Evolutionary conservation across 2,888 invertebrate species (phyloP).

Genomic region (Caradrina kadenii): DNA sequence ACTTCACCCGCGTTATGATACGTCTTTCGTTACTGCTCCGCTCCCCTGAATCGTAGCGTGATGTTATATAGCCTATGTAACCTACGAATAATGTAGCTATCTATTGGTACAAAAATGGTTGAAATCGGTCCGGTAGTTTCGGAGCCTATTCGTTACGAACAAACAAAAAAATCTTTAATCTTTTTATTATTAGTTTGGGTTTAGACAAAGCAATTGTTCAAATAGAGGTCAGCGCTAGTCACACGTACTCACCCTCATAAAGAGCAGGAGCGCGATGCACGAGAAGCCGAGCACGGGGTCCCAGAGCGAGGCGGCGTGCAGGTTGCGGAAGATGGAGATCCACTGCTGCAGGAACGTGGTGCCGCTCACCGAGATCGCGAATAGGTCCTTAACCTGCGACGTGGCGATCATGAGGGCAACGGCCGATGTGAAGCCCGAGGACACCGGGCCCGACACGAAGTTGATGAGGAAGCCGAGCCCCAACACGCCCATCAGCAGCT

Average conservation of each 20-base stretch:
- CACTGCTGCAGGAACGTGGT: conserved; percentile 95
- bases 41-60: too few relatives aligned
- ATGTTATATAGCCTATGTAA: too few relatives aligned
- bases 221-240: neutral
- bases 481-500: conserved; percentile 95
- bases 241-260: conserved; percentile 92
- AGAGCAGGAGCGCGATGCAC: conserved; percentile 94
- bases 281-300: conserved; percentile 94
- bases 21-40: too few relatives aligned
- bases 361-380: conserved; percentile 93
- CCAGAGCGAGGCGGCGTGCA: conserved; percentile 92
- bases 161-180: too few relatives aligned
- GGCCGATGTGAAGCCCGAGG: conserved; percentile 97
- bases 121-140: too few relatives aligned
- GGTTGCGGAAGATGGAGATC: conserved; percentile 93
- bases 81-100: too few relatives aligned
- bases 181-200: too few relatives aligned
- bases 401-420: conserved; percentile 97
- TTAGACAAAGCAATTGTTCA: neutral
- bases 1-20: too few relatives aligned
- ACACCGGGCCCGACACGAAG: conserved; percentile 97
- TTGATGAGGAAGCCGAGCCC: conserved; percentile 96
- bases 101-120: too few relatives aligned
- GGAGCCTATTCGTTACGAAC: too few relatives aligned
- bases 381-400: conserved; percentile 96